Base-by-base conservation (phyloP, 2,113 vertebrate species). In the Albula glossodonta region DNA sequence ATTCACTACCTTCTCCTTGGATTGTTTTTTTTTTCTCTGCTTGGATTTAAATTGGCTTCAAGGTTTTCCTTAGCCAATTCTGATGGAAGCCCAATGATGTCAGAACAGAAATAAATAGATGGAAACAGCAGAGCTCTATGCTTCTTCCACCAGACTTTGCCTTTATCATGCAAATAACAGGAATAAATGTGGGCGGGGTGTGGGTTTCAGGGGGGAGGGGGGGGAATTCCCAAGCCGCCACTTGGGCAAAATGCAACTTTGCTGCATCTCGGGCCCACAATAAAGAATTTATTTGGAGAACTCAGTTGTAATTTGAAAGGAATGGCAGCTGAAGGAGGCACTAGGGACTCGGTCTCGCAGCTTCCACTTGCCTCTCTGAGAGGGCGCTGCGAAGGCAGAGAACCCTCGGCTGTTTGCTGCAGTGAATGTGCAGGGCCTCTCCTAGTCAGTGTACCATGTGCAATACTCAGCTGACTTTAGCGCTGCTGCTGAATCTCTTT, bases 81-180 rank as follows among this genome's bases (percentile, higher is more conserved):
- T 80, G 86, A 87, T 60, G 90, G 90, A 52, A 86, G 88, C 88
- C 89, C 89, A 85, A 90, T 89, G 85, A 92, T 93, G 89, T 93
- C 89, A 86, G 91, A 91, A 91, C 92, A 94, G 91, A 94, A 93
- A 91, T 91, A 88, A 94, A 93, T 92, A 92, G 94, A 93, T 92
- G 92, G 93, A 80, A 92, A 89, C 91, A 91, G 90, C 91, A 91
- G 90, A 92, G 87, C 91, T 86, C 49, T 90, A 89, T 90, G 90
- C 89, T 87, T 91, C 89, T 90, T 93, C 91, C 86, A 86, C 83
- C 88, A 91, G 91, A 89, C 93, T 92, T 93, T 92, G 94, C 95
- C 94, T 97, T 97, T 97, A 97, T 97, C 96, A 97, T 97, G 96
- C 96, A 97, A 98, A 97, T 97, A 96, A 94, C 95, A 96, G 96